Evolutionary conservation across 2,797 vertebrate species (phyloP).

Genomic region (Sciurus vulgaris): DNA sequence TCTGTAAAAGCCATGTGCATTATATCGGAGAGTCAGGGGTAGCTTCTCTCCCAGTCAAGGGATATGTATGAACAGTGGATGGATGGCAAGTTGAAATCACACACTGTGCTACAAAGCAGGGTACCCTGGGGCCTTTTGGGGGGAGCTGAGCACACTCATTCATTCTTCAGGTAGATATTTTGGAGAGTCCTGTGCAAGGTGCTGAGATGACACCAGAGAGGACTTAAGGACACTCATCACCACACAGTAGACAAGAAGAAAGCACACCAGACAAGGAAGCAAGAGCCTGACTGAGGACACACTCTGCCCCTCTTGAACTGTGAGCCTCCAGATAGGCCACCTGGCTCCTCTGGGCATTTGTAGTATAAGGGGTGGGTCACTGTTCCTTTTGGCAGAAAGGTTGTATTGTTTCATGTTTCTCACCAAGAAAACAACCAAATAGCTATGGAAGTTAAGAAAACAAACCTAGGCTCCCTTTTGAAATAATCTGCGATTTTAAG

Average conservation of each 20-base stretch:
- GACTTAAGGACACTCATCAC: background rate
- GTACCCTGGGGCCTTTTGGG: rapidly evolving
- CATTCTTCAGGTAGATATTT: background rate
- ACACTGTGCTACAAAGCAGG: background rate
- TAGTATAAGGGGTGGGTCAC: background rate
- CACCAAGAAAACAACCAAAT: background rate
- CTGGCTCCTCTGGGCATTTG: background rate
- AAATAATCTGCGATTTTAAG: background rate
- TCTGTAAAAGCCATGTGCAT: background rate
- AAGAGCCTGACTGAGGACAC: rapidly evolving
- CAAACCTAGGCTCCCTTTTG: background rate
- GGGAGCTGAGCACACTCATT: background rate
- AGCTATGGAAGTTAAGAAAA: background rate
- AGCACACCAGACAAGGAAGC: background rate
- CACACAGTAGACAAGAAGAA: background rate
- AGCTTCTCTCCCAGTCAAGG: background rate
- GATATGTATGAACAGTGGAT: background rate
- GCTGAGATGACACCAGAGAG: background rate
- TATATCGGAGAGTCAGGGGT: conserved; percentile 1
- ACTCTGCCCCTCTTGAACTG: background rate
- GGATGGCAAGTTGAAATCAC: background rate
- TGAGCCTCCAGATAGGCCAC: background rate
- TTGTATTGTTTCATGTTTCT: background rate
- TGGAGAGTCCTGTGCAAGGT: background rate
- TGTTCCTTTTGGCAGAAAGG: background rate